Percentiles rank a stretch among this genome's conserved stretches.
These are phyloP conservation scores for Rhinichthys osculus DNA, from an alignment of 2,797 vertebrate genomes.

Conservation along the genomic window DNA sequence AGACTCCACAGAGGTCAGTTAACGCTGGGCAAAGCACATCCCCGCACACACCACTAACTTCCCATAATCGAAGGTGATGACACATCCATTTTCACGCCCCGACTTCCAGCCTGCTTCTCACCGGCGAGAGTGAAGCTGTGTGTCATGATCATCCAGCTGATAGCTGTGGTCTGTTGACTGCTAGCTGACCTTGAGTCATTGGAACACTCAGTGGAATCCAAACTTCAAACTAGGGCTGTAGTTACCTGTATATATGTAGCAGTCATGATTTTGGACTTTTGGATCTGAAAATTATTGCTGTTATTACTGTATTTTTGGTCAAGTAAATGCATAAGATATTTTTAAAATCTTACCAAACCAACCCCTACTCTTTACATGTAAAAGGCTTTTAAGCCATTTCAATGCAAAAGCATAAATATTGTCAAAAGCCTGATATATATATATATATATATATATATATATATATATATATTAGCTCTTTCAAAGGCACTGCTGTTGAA, in stretches of 20 bases:
- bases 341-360: neutral
- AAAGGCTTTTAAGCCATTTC: neutral
- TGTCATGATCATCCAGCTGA: constrained; percentile 41
- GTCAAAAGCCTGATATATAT: neutral
- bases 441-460: neutral
- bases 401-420: neutral
- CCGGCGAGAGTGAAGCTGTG: constrained; percentile 6
- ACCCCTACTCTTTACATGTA: neutral
- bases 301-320: neutral
- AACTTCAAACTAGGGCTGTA: constrained; percentile 6
- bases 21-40: neutral
- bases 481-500: constrained; percentile 17
- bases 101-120: constrained; percentile 36
- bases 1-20: neutral
- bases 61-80: constrained; percentile 44
- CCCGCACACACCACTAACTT: neutral
- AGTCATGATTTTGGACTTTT: neutral
- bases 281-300: neutral
- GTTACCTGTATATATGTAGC: neutral
- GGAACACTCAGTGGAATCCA: constrained; percentile 31
- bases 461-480: no score
- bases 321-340: neutral
- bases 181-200: constrained; percentile 49
- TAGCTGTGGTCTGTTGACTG: constrained; percentile 46
- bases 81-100: constrained; percentile 49